These are phyloP conservation scores for Rattus rattus DNA, from an alignment of 2,113 vertebrate genomes.

Conservation along the genomic window DNA sequence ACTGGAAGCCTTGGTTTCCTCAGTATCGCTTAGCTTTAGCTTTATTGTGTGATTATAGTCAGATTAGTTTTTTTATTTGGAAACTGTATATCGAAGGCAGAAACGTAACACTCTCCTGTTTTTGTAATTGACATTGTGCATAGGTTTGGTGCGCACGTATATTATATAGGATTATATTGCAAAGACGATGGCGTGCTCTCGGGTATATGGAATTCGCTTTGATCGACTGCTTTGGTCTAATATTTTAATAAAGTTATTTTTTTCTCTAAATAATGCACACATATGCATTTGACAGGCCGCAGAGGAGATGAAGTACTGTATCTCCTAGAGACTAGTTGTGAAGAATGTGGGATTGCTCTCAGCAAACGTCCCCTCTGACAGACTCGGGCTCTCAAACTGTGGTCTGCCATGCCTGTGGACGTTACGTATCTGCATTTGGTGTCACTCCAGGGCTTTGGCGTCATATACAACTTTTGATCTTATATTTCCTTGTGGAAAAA, in stretches of 20 bases:
- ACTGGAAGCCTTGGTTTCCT: slow-evolving; percentile 72
- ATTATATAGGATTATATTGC: not conserved
- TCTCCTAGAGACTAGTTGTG: not conserved
- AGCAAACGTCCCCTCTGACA: not conserved
- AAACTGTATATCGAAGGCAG: not conserved
- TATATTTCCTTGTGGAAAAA: slow-evolving; percentile 18
- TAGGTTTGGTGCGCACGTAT: accelerated
- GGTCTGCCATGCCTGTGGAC: slow-evolving; percentile 31
- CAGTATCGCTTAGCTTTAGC: slow-evolving; percentile 30
- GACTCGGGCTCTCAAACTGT: not conserved
- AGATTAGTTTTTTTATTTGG: not conserved
- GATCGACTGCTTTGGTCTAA: not conserved
- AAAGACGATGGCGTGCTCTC: not conserved
- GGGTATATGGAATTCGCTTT: not conserved
- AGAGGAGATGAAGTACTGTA: not conserved
- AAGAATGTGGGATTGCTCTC: not conserved
- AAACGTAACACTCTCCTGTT: not conserved
- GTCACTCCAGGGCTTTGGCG: not conserved
- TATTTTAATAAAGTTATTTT: slow-evolving; percentile 26
- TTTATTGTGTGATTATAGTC: slow-evolving; percentile 37
- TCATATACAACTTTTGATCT: not conserved
- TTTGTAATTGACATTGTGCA: not conserved
- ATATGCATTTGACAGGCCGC: not conserved
- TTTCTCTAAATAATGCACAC: not conserved
- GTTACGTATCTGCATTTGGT: slow-evolving; percentile 68